Base-by-base conservation (phyloP, 2,888 invertebrate species). In the Drosophila algonquin region DNA sequence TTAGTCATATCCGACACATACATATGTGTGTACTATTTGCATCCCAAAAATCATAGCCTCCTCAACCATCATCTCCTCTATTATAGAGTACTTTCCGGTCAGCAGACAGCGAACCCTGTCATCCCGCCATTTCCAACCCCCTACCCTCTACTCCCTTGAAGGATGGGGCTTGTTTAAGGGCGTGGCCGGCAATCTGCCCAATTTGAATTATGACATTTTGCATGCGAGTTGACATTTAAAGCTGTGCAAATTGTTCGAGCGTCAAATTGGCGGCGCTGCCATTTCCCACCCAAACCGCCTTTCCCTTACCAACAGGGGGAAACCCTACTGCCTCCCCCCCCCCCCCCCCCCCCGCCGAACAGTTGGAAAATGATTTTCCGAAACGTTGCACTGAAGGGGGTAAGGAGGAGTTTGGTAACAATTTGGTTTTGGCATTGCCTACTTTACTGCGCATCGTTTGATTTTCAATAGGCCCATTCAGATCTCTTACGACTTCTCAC, bases 161-260 rank as follows among this genome's bases (percentile, higher is more conserved):
- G 12, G 67, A 50, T 40, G n/a, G 52, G 24, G 27, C 14, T 48
- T 16, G 69, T 21, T 40, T 7, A 21, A 30, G 71, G 64, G 55
- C 52, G 5, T 50, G 53, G 40, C 48, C 12, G 51, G 61, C 40
- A 32, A 44, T 24, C 52, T 47, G 52, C 57, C 74, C 71, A 54
- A 71, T 83, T 83, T 88, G 82, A 83, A 80, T 83, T 83, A 88
- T 83, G 82, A 83, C 87, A 88, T 88, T 83, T 86, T 80, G 89
- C 87, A 83, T 80, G 74, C 76, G 83, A 86, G 83, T 70, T 86
- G 89, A 88, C 82, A 83, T 82, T 88, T 82, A 82, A 88, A 88
- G 83, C 89, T 86, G 83, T 77, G 89, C 84, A 88, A 86, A 89
- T 89, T 83, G 84, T 88, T 89, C 84, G 63, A 83, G 87, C 87